Base-by-base conservation (phyloP, 2,888 invertebrate genomes). In the Disparrhopalites patrizii region DNA sequence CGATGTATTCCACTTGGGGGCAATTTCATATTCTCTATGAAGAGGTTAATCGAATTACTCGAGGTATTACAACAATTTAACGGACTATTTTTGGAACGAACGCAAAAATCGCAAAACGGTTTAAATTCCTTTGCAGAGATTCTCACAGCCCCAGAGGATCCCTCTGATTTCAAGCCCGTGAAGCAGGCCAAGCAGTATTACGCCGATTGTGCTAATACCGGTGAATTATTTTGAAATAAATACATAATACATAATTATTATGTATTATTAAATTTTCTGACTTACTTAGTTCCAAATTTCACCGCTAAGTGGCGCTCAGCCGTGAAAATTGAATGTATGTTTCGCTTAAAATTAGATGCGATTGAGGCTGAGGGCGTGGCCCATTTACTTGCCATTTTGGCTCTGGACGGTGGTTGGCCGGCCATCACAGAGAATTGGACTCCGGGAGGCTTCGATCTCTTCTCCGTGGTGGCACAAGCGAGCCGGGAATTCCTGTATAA, bases 1-100 rank as follows among this genome's bases (percentile, higher is more conserved):
- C 40, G 20, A 40, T 20, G 36, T 10, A 13, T 36, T 36, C 36
- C 36, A 36, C 68, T 1, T 70, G 71, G 71, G 67, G 68, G 36
- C 64, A 68, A 30, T 72, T 73, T 33, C 63, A 70, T 28, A 36
- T 64, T n/a, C 51, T 73, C 2, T 56, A 67, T 10, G 72, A 72
- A 25, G 62, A 65, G 28, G 70, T 72, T 15, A 70, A 70, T 40
- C 55, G 62, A 20, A 57, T 72, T 18, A 70, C 72, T 20, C 69
- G 68, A 61, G 61, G 70, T 27, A 73, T 74, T 58, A 55, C n/a
- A n/a, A n/a, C n/a, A n/a, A n/a, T n/a, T n/a, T n/a, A n/a, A n/a
- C n/a, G n/a, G n/a, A n/a, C n/a, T n/a, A n/a, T n/a, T n/a, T n/a
- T n/a, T n/a, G n/a, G n/a, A n/a, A n/a, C n/a, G n/a, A n/a, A n/a